Base-by-base conservation (phyloP, 2,888 invertebrate species). In the Yponomeuta malinellus region DNA sequence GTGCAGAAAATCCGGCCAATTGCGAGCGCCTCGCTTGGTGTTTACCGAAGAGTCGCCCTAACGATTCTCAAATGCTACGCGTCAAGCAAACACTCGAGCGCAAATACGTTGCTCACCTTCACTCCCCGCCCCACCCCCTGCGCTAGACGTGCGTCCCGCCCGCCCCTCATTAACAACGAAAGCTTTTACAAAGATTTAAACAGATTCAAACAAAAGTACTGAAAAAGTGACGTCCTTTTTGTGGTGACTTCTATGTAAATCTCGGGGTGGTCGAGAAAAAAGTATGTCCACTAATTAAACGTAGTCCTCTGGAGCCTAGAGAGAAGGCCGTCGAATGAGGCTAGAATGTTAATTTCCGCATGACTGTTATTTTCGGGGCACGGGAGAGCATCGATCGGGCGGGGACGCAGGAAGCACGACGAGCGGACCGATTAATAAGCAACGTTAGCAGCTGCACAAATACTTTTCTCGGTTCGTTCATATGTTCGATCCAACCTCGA, bases 61-160 rank as follows among this genome's bases (percentile, higher is more conserved):
- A 91, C 89, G 86, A 89, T 91, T 87, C 86, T 88, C 89, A 88
- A 91, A 90, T 87, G 88, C 85, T 89, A 89, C 87, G 89, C 90
- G 89, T 85, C 82, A 83, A 77, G 85, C 84, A 87, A 89, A 88
- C 83, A 90, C 83, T 86, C 82, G 74, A 83, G 83, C 81, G 85
- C 87, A 86, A 89, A 89, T 81, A 86, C 80, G 79, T 80, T 78
- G 80, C 79, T 79, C 80, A 81, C 76, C 78, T 78, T 75, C 77
- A 75, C 76, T 78, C 73, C 76, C 73, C 78, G 70, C 70, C 71
- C 74, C 76, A 74, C 76, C 75, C 73, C 68, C 71, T 48, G 73
- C 71, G 75, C 75, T 70, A 73, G 73, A 74, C 52, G 52, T 59
- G 75, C 75, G 71, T 65, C 69, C 65, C 71, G 70, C 83, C 81